Evolutionary conservation across 2,888 invertebrate genomes (phyloP), one percentile per base, ranked within the genome.

Genomic region (Epistrophe grossulariae): DNA sequence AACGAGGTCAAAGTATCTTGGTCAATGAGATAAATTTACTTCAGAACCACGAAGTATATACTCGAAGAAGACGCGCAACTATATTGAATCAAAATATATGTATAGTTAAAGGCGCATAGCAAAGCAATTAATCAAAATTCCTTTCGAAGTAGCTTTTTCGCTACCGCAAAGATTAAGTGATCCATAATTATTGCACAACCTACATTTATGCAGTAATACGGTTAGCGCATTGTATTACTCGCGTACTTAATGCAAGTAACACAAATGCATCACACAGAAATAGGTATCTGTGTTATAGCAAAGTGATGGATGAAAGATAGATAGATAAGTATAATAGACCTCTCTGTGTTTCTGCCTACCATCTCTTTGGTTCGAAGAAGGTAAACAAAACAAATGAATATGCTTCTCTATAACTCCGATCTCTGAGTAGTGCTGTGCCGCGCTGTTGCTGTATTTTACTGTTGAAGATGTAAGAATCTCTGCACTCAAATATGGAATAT

Each of bases 161-260:
- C 68, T 68, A 38, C 78, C 35, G 68, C 43, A n/a, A 55, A 73
- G 68, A 78, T 79, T 73, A 78, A 62, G 73, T 57, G 55, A 84
- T 68, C 52, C 81, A 73, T 85, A 73, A 85, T 85, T 85, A 85
- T 68, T 68, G 48, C 84, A 85, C 81, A 85, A 85, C 81, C 57
- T 70, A 17, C 70, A 38, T 68, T 73, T 81, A 38, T 85, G 81
- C 81, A 59, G 84, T 78, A 85, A 85, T 64, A 78, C 78, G 48
- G 84, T 73, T 85, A 84, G 76, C 64, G 60, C 80, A 60, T 52
- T 31, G 38, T 62, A 40, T 0, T 31, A 4, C 31, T 4, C 24
- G 15, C 19, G 43, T 24, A 15, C 17, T 24, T 0, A 8, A 59
- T 50, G 35, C 43, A 24, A 24, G 24, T 3, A 52, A 62, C 62